These are phyloP conservation scores for Eupeodes luniger DNA, from an alignment of 2,888 invertebrate species.

Conservation along the genomic window DNA sequence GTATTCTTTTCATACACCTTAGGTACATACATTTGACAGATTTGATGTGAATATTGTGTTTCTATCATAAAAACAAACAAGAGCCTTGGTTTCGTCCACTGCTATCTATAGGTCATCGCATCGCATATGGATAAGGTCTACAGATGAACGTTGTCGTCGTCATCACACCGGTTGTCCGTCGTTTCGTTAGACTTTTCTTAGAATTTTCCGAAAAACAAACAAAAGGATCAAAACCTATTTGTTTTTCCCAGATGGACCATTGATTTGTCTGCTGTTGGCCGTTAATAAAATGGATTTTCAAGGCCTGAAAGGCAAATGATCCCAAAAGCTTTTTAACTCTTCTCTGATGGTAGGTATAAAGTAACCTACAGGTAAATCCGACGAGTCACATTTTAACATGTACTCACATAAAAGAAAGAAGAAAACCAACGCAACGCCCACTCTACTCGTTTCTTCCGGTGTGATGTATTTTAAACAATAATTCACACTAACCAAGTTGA, in stretches of 20 bases:
- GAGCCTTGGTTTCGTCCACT: slow-evolving; percentile 10
- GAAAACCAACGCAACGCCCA: slow-evolving; percentile 7
- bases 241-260: slow-evolving; percentile 7
- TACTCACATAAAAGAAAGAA: not conserved
- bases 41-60: not conserved
- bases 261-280: slow-evolving; percentile 27
- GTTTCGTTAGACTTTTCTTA: not conserved
- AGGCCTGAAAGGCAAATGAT: slow-evolving; percentile 36
- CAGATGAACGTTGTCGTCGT: too few relatives aligned
- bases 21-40: not conserved
- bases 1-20: not conserved
- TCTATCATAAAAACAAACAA: not conserved
- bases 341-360: too few relatives aligned
- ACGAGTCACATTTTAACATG: slow-evolving; percentile 4
- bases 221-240: slow-evolving; percentile 18
- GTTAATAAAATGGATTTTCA: slow-evolving; percentile 15
- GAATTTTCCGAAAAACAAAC: not conserved
- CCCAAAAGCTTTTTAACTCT: slow-evolving; percentile 35
- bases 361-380: not conserved
- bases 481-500: not conserved
- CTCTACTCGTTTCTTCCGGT: slow-evolving; percentile 39
- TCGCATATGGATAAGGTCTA: too few relatives aligned
- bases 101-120: not conserved
- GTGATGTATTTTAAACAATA: not conserved
- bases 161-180: not conserved